phyloP scores from a whole-genome alignment of 1,140 invertebrate genomes.

The Sitophilus oryzae region DNA sequence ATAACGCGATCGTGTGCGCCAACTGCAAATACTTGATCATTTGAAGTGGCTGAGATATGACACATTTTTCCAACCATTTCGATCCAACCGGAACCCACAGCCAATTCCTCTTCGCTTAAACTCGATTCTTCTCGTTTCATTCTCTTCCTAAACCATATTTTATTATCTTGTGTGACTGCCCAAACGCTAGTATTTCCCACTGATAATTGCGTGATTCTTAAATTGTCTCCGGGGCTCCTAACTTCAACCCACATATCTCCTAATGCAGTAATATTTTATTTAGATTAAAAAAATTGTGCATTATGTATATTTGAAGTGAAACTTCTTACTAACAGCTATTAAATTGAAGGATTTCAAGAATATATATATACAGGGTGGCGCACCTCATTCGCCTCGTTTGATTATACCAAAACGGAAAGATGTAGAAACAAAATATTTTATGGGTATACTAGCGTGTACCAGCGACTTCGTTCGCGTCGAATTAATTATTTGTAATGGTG shows the following conservation, averaged over 20 bases:
- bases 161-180: constrained; percentile 76
- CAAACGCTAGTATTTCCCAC: constrained; percentile 82
- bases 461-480: too few relatives aligned
- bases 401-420: too few relatives aligned
- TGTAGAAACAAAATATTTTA: too few relatives aligned
- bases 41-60: constrained; percentile 73
- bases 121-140: constrained; percentile 65
- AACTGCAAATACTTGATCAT: constrained; percentile 77
- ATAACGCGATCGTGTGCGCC: constrained; percentile 66
- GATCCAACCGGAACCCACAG: constrained; percentile 72
- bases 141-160: constrained; percentile 86
- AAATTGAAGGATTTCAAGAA: too few relatives aligned
- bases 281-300: not conserved
- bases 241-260: constrained; percentile 75
- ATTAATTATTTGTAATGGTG: too few relatives aligned
- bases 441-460: too few relatives aligned
- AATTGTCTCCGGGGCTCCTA: constrained; percentile 61
- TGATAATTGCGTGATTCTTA: constrained; percentile 67
- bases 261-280: not conserved
- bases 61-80: constrained; percentile 81
- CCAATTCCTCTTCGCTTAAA: constrained; percentile 62
- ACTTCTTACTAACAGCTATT: too few relatives aligned
- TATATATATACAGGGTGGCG: too few relatives aligned
- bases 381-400: too few relatives aligned
- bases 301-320: too few relatives aligned